Evolutionary conservation across 2,113 vertebrate genomes (phyloP), one percentile per base, ranked within the genome.

Genomic region (Dendropsophus ebraccatus): DNA sequence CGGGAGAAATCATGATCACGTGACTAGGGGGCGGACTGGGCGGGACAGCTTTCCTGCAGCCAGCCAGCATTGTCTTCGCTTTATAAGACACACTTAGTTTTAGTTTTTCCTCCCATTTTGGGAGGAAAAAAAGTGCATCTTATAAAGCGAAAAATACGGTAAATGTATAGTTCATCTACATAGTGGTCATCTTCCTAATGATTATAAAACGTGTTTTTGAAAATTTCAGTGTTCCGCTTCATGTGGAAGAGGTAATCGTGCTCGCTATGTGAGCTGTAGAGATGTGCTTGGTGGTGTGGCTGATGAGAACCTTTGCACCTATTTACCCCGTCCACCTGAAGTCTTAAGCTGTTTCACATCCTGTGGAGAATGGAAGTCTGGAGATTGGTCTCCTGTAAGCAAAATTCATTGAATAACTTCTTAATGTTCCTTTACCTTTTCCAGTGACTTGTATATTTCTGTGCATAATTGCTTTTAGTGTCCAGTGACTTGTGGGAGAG

Each of bases 231-330:
- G 98, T 86, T 99, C 98, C 0, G 96, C 95, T 41, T 95, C 96
- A 54, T 99, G 98, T 89, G 98, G 97, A 82, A 95, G 93, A 74
- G 98, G 98, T 0, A 92, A 91, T 87, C 95, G 90, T 25, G 97
- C 94, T 73, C 97, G 97, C 21, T 99, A 99, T 1, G 97, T 99
- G 80, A 99, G 97, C 89, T 99, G 98, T 87, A 94, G 97, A 62
- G 97, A 99, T 58, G 92, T 90, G 87, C 88, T 93, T 5, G 96
- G 96, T 47, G 92, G 91, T 14, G 91, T 96, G 83, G 97, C 96
- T 1, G 96, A 97, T 56, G 97, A 97, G 87, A 95, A 95, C 0
- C 91, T 92, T 58, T 99, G 98, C 45, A 90, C 94, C 77, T 94
- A 96, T 88, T 90, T 93, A 78, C 94, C 96, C 14, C 94, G 96